Base-by-base conservation (phyloP, 92 coral and sea anemone genomes). In the Phenganax marumi region DNA sequence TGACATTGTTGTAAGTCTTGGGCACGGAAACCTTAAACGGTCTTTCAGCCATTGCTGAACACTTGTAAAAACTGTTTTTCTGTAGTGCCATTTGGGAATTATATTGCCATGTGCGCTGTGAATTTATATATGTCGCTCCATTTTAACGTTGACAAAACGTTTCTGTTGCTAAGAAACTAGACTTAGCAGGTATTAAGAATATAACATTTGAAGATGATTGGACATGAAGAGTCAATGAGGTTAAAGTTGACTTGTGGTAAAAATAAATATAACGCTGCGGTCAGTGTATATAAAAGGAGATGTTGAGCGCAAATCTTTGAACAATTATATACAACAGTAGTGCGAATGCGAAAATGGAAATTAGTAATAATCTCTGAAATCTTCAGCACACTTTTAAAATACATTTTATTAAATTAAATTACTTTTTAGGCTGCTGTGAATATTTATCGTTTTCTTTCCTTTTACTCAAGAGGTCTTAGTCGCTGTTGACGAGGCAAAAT, bases 21-120 rank as follows among this genome's bases (percentile, higher is more conserved):
- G 83, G 83, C 14, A 78, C 60, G 6, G 83, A 46, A 8, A 78
- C 83, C 19, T 78, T 78, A 17, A 78, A 78, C 1, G 72, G 72
- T 17, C 46, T 33, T 6, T 54, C 77, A 10, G 83, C 73, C 73
- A 78, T 61, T 19, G 54, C 43, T 0, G 68, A 52, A 33, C 12
- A 33, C 8, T 66, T 22, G 72, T 66, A 21, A 19, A 19, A 1
- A 21, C 48, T 23, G 72, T 66, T 12, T 24, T 5, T 10, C 8
- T 25, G 49, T n/a, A 21, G 49, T 33, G 17, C 25, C 23, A 6
- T 66, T 3, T 66, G 24, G 50, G 49, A 66, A 6, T 23, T 66
- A 23, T 66, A 22, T 25, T 66, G 72, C 49, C 72, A 66, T 66
- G 72, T 66, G 72, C 72, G 43, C 72, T 2, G 18, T 2, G 14